Evolutionary conservation across 2,113 vertebrate species (phyloP), one percentile per base, ranked within the genome.

Genomic region (Pollachius pollachius): DNA sequence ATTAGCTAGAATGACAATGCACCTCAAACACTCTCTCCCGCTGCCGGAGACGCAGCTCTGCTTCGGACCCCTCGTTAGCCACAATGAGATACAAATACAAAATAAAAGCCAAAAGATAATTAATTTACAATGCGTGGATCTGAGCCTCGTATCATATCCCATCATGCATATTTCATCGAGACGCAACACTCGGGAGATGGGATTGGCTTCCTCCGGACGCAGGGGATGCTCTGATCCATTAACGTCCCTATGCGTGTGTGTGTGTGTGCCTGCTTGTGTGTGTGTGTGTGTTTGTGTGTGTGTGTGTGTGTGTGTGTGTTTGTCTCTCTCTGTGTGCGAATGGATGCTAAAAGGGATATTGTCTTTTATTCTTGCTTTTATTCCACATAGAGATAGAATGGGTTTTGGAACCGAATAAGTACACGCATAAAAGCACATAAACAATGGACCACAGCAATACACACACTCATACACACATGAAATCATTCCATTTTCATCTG

Each of bases 121-220:
- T 48, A 13, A 48, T 48, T 48, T 48, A 48, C 41, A 48, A 48
- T 68, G 75, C 80, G 73, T 80, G 76, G 76, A 82, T 82, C 78
- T 77, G 71, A 82, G 75, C 85, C 83, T 85, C 85, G 79, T 87
- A 87, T 93, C 87, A 86, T 81, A 87, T 91, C 87, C 76, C 57
- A 68, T 75, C 88, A 91, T 93, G 73, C 80, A 93, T 91, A 89
- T 92, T 93, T 92, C 86, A 93, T 89, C 81, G 79, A 74, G 84
- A 64, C 81, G 74, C 77, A 89, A 85, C 85, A 81, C 70, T 67
- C 80, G n/a, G n/a, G n/a, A 23, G 21, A 77, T 60, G 70, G 83
- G 77, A 77, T 67, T 61, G 84, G 73, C 81, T 65, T 80, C 73
- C 72, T 23, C 11, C 62, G 80, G 85, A 84, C 81, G 78, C 84